Evolutionary conservation across 2,888 invertebrate species (phyloP), one percentile per base, ranked within the genome.

Genomic region (Noctua janthina): DNA sequence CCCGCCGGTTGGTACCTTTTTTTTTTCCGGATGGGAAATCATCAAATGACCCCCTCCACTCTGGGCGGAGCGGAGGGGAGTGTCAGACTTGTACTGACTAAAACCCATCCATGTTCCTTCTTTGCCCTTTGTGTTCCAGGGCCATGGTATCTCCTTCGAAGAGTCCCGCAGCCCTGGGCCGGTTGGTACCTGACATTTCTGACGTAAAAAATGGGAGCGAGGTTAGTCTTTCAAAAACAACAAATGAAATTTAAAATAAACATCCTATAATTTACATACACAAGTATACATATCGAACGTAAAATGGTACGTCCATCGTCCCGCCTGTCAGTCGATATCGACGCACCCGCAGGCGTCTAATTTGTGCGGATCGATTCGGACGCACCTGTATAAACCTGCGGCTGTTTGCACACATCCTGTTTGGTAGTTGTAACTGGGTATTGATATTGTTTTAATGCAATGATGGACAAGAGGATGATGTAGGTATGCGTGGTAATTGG

Each of bases 341-440:
- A 29, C 6, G 46, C 15, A 49, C 81, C 85, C 54, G 66, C 59
- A 62, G 83, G 85, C 81, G 49, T 62, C 67, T 85, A 85, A 83
- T 85, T 85, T 85, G 84, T 56, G 62, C 15, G 62, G 70, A 49
- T 69, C 62, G 59, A 74, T 35, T 59, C 23, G 15, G 74, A 66
- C 70, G 46, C 59, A 59, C 11, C 69, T 69, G 43, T 59, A 64
- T 35, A 23, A 11, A 17, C 87, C 81, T 67, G 76, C 35, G 74
- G 75, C 75, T 70, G 62, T 75, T 51, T 82, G 77, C 70, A 49
- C 51, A 59, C 86, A 43, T 67, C 82, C 66, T 74, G 62, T 82
- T 62, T 62, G 35, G 69, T 70, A 83, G 79, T 71, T 69, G 64
- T 69, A 68, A 84, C 49, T 72, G 43, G 68, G 76, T 84, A 74